A percentile compares a stretch with the other conserved stretches of the same genome.
These are phyloP conservation scores for Motacilla alba DNA, from an alignment of 2,113 vertebrate genomes.

Conservation along the genomic window DNA sequence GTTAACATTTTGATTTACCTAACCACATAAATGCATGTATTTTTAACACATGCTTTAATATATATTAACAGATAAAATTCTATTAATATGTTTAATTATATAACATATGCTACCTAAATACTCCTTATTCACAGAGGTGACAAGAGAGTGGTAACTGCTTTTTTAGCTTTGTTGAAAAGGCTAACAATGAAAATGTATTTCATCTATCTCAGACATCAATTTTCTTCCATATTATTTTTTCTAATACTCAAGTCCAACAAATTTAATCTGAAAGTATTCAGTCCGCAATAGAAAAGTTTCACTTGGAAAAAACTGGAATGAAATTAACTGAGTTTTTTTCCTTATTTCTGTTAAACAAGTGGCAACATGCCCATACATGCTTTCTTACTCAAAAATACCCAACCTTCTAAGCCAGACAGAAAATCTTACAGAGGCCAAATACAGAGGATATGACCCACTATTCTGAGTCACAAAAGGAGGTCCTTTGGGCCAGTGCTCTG, in stretches of 20 bases:
- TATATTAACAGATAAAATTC: background rate
- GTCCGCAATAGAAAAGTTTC: background rate
- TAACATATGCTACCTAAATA: background rate
- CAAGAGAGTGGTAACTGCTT: background rate
- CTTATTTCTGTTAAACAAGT: background rate
- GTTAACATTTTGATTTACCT: background rate
- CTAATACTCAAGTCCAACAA: background rate
- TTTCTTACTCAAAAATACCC: background rate
- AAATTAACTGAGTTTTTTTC: background rate
- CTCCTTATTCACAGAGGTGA: background rate
- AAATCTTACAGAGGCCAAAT: background rate
- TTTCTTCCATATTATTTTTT: background rate
- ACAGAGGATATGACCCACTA: background rate
- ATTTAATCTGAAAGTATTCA: background rate
- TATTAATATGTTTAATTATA: background rate
- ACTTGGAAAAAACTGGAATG: background rate
- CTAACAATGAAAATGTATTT: background rate
- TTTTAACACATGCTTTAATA: background rate
- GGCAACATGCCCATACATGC: background rate
- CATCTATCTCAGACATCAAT: background rate
- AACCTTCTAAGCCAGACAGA: background rate
- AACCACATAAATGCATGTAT: background rate
- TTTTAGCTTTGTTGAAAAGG: background rate
- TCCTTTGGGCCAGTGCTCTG: background rate
- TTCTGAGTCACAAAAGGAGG: background rate